Evolutionary conservation across 2,888 invertebrate species (phyloP), one percentile per base, ranked within the genome.

Genomic region (Antheraea assamensis): DNA sequence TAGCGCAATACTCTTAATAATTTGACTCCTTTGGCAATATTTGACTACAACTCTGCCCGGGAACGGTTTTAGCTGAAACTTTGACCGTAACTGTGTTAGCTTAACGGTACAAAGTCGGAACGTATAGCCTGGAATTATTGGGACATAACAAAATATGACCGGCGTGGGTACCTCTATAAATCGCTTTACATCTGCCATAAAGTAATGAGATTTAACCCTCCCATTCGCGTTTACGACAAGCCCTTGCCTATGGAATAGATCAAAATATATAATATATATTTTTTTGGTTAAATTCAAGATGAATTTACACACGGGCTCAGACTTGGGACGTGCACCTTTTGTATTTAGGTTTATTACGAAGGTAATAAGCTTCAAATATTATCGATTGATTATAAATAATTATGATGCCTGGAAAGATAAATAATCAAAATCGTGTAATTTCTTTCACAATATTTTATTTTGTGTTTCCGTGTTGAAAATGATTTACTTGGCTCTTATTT

Each of bases 121-220:
- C 72, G 77, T 75, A 77, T 79, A 80, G 72, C 52, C 72, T 72
- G 86, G 87, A 92, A 91, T 92, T 92, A 92, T 92, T 88, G 90
- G 90, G 87, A 91, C 90, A 92, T 91, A 92, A 91, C 91, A 88
- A 90, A 92, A 92, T 91, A 92, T 89, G 87, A 88, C 89, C 88
- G 81, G 78, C 81, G 82, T 87, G 87, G 84, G 82, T 86, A 89
- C 91, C 91, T 87, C 89, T 83, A 92, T 92, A 92, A 92, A 92
- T 92, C 90, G 89, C 85, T 92, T 92, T 91, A 91, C 92, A 91
- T 92, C 90, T 90, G 87, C 92, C 87, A 92, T 93, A 93, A 93
- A 92, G 92, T 93, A 93, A 93, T 92, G 91, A 92, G 91, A 92
- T 94, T 93, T 92, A 92, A 90, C 92, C 92, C 90, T 88, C 88